These are phyloP conservation scores for Festucalex cinctus DNA, from an alignment of 2,113 vertebrate genomes.

Conservation along the genomic window DNA sequence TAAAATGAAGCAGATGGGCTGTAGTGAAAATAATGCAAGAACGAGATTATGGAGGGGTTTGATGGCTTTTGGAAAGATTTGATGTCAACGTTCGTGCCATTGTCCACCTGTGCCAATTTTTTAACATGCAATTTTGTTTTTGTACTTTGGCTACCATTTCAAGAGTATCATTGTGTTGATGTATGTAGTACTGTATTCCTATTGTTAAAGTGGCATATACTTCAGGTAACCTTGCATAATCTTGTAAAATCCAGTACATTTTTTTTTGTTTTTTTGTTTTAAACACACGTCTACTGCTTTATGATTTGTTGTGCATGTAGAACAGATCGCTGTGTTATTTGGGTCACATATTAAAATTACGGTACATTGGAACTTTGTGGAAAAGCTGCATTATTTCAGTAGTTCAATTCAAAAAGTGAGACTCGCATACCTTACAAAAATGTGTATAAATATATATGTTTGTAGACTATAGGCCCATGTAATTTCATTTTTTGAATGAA, in stretches of 20 bases:
- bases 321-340: too few relatives aligned
- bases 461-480: too few relatives aligned
- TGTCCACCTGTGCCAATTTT: conserved; percentile 58
- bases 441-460: too few relatives aligned
- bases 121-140: conserved; percentile 44
- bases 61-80: conserved; percentile 41
- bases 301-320: background rate
- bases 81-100: conserved; percentile 43
- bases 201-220: conserved; percentile 28
- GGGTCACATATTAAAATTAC: too few relatives aligned
- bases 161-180: conserved; percentile 23
- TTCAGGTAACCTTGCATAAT: background rate
- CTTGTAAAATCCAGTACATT: background rate
- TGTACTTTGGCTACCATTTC: conserved; percentile 58
- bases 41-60: conserved; percentile 12
- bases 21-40: conserved; percentile 6
- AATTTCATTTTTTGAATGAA: too few relatives aligned
- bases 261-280: background rate
- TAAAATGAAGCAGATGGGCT: conserved; percentile 21
- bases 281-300: background rate
- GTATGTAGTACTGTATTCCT: conserved; percentile 33
- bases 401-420: too few relatives aligned
- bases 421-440: too few relatives aligned
- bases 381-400: too few relatives aligned
- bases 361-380: too few relatives aligned